Conservation (phyloP, 2,797 vertebrate genomes). For the Eutrigla gurnardus region DNA sequence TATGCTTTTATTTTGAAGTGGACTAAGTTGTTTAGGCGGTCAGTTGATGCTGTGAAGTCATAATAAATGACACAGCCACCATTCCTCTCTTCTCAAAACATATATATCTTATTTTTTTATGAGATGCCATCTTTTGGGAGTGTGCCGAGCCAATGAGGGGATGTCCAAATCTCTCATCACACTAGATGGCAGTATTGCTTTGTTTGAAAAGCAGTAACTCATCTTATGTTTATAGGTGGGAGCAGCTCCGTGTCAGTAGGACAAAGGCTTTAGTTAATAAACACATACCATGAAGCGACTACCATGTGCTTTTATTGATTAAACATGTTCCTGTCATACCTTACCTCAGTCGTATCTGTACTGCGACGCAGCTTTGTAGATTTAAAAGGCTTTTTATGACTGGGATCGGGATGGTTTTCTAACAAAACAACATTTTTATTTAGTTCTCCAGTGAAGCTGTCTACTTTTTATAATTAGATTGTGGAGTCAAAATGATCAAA, state of each 20-base stretch:
- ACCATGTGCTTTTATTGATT: conserved; percentile 7
- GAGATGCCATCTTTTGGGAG: background rate
- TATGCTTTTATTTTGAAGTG: background rate
- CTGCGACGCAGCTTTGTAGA: background rate
- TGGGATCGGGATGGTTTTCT: background rate
- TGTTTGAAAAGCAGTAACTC: conserved; percentile 31
- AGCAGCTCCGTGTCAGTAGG: conserved; percentile 15
- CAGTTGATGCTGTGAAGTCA: background rate
- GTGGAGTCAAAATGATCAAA: conserved; percentile 53
- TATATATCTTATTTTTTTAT: background rate
- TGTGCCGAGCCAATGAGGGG: background rate
- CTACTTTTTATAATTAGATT: conserved; percentile 59
- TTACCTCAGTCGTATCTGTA: background rate
- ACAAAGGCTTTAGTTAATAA: conserved; percentile 34
- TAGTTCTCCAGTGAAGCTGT: conserved; percentile 14
- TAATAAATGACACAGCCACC: background rate
- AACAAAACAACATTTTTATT: conserved; percentile 8
- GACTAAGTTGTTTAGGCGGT: background rate
- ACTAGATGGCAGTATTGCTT: conserved; percentile 78
- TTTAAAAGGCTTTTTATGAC: background rate
- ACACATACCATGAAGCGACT: conserved; percentile 2
- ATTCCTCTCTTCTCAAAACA: background rate
- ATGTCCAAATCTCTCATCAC: conserved; percentile 21
- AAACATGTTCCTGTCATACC: background rate
- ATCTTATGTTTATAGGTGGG: background rate